Conservation (phyloP, 2,888 invertebrate genomes). For the Diplolepis rosae region DNA sequence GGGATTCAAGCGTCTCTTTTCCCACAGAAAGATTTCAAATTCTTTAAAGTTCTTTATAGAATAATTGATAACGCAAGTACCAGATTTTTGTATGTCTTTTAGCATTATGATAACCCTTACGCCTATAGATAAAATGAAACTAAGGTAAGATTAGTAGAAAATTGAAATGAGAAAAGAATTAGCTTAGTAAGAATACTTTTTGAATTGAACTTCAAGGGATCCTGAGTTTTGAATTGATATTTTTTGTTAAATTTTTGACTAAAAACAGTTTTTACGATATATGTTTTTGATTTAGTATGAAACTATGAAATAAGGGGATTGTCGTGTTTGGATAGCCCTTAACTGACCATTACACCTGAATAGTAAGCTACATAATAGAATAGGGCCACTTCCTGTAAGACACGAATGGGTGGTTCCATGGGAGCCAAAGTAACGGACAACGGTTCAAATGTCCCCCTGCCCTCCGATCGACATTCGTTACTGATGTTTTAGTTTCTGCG, state of each 20-base stretch:
- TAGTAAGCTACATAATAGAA: slow-evolving; percentile 64
- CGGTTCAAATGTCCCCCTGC: slow-evolving; percentile 65
- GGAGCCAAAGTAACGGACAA: slow-evolving; percentile 64
- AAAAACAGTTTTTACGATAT: slow-evolving; percentile 4
- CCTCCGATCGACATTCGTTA: slow-evolving; percentile 38
- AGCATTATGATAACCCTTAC: no score
- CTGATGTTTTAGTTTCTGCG: slow-evolving; percentile 43
- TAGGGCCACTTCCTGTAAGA: slow-evolving; percentile 70
- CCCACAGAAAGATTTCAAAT: no score
- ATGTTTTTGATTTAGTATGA: not conserved
- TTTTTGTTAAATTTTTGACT: slow-evolving; percentile 1
- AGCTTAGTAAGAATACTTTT: no score
- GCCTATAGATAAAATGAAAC: no score
- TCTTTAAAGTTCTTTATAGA: no score
- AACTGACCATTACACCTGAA: slow-evolving; percentile 74
- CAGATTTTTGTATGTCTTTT: no score
- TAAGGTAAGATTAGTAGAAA: no score
- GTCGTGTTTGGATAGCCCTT: slow-evolving; percentile 69
- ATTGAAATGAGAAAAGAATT: no score
- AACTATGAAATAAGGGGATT: slow-evolving; percentile 57
- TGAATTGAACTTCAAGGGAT: no score
- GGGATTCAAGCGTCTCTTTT: no score
- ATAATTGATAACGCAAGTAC: no score
- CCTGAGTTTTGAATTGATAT: not conserved
- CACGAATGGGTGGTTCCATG: slow-evolving; percentile 59